Base-by-base conservation (phyloP, 2,888 invertebrate species). In the Alloplasta piceator region DNA sequence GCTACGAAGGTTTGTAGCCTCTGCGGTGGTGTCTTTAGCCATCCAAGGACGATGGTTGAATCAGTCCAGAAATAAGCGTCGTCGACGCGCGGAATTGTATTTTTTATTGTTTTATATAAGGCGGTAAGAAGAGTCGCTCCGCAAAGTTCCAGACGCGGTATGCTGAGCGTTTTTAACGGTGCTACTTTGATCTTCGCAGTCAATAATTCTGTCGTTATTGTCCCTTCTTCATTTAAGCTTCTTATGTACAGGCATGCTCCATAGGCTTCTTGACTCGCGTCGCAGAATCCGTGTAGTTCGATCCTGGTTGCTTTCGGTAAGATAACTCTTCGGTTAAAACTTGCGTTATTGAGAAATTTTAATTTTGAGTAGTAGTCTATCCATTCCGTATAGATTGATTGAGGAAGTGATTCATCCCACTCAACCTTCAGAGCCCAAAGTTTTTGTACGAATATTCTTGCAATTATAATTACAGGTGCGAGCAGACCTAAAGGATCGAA, bases 141-240 rank as follows among this genome's bases (percentile, higher is more conserved):
- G 68, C 82, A 80, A 1, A 83, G 68, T 66, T 84, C 83, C 6
- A 85, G 50, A 12, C 76, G 64, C 1, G 84, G 83, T 6, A 83
- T 67, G 5, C 77, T 77, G n/a, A 74, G 38, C 7, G 36, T 26
- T 41, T 84, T 79, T 6, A 82, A 7, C 0, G 84, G 84, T 0
- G 84, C 83, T 2, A 84, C 80, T 46, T 64, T 78, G 0, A 72
- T 70, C 48, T 80, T 82, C 0, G 80, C 63, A 39, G 75, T 70
- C 43, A 80, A 9, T 5, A 75, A 41, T 6, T 36, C 9, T 0
- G 55, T 66, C 4, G 60, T 6, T 9, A 71, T 58, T 7, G 52
- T 12, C 16, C 58, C 66, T n/a, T 43, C 12, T 0, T 1, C 6
- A 46, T 71, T 55, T 0, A n/a, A 38, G 4, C n/a, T 46, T 14